Evolutionary conservation across 1,140 invertebrate genomes (phyloP).

Genomic region (Drosophila bocqueti): DNA sequence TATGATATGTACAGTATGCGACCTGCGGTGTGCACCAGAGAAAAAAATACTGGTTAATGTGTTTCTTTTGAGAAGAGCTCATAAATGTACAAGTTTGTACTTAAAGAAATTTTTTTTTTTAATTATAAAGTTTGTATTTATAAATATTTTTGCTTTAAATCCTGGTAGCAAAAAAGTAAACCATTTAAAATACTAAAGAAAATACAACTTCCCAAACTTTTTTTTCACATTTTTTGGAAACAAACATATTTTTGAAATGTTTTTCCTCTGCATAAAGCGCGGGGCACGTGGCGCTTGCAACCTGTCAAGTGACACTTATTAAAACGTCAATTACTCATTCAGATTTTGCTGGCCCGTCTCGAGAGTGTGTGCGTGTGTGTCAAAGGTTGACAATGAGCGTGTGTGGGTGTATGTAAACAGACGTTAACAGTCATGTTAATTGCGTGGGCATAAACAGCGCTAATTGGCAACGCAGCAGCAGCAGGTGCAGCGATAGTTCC

Average conservation of each 20-base stretch:
- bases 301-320: constrained; percentile 64
- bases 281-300: constrained; percentile 32
- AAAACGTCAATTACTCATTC: constrained; percentile 74
- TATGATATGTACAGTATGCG: constrained; percentile 15
- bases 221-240: neutral
- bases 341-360: constrained; percentile 52
- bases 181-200: neutral
- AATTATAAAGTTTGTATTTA: too few species aligned
- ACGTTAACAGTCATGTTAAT: constrained; percentile 57
- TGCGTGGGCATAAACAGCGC: constrained; percentile 54
- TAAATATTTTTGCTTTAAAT: neutral
- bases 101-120: neutral
- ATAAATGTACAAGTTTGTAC: neutral
- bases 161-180: neutral
- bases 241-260: neutral
- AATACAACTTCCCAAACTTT: neutral
- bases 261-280: neutral
- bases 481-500: constrained; percentile 29
- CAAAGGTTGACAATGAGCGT: constrained; percentile 41
- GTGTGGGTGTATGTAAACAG: constrained; percentile 21
- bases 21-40: neutral
- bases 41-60: neutral
- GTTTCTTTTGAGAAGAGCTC: neutral
- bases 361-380: constrained; percentile 25
- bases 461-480: constrained; percentile 45